phyloP scores from a whole-genome alignment of 2,888 invertebrate genomes.

The Acholoe squamosa region DNA sequence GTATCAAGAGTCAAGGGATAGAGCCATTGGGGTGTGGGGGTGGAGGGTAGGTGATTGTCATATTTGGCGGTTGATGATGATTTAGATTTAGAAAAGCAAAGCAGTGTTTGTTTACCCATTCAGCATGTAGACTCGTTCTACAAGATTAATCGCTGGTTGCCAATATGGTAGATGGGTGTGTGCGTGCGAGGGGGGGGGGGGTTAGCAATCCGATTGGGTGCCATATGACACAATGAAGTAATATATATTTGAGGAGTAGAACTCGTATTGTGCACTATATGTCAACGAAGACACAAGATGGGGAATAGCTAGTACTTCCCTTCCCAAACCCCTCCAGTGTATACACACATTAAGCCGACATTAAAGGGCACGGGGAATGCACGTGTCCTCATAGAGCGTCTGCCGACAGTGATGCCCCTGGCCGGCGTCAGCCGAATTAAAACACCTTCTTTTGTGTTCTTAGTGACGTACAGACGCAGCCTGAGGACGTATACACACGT shows the following conservation, averaged over 20 bases:
- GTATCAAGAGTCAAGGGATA: background rate
- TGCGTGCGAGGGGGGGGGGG: no score
- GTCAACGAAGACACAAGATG: no score
- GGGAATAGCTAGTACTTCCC: no score
- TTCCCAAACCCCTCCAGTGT: background rate
- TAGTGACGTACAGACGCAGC: background rate
- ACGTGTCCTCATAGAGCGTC: background rate
- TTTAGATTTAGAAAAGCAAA: no score
- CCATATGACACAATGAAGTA: no score
- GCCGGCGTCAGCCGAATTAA: background rate
- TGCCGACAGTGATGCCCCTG: background rate
- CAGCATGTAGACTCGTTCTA: no score
- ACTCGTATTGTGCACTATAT: no score
- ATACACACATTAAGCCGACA: background rate
- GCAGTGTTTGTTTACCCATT: no score
- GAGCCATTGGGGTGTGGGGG: background rate
- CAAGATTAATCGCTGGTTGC: no score
- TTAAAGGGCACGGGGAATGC: conserved; percentile 9
- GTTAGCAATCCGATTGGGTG: no score
- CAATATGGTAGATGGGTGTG: no score
- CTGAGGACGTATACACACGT: background rate
- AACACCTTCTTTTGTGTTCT: background rate
- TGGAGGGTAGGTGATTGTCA: background rate
- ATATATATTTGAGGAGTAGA: no score
- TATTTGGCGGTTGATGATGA: background rate